Evolutionary conservation across 2,797 vertebrate species (phyloP).

Genomic region (Hozukius guyotensis): DNA sequence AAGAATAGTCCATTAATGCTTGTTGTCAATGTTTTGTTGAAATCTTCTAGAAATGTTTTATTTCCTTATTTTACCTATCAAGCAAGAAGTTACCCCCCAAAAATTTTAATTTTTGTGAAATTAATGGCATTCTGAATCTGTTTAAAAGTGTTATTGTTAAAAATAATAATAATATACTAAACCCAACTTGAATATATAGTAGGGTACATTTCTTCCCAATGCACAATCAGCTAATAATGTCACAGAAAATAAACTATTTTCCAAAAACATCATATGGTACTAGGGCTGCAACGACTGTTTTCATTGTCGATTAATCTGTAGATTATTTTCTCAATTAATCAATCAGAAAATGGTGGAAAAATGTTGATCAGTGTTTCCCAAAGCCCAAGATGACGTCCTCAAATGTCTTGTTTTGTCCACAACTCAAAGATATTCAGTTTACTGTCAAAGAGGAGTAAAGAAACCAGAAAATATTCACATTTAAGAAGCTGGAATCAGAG

Average conservation of each 20-base stretch:
- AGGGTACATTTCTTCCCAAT: neutral
- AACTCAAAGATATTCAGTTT: too few relatives aligned
- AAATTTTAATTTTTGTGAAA: neutral
- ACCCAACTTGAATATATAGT: neutral
- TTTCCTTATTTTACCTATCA: neutral
- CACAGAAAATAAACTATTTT: neutral
- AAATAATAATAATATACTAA: neutral
- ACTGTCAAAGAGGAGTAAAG: too few relatives aligned
- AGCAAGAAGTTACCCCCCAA: fast-evolving
- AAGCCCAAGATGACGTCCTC: too few relatives aligned
- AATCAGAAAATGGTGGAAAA: too few relatives aligned
- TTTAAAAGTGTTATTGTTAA: neutral
- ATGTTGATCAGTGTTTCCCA: too few relatives aligned
- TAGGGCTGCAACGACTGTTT: too few relatives aligned
- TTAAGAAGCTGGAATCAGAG: too few relatives aligned
- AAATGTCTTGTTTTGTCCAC: too few relatives aligned
- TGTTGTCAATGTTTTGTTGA: neutral
- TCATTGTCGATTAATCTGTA: too few relatives aligned
- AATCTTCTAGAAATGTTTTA: fast-evolving
- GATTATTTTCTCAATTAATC: too few relatives aligned
- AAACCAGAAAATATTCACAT: too few relatives aligned
- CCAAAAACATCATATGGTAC: neutral
- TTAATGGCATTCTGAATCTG: neutral
- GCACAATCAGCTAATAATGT: neutral
- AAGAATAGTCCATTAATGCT: neutral